Conservation (phyloP, 2,797 vertebrate species). For the Erethizon dorsatum region DNA sequence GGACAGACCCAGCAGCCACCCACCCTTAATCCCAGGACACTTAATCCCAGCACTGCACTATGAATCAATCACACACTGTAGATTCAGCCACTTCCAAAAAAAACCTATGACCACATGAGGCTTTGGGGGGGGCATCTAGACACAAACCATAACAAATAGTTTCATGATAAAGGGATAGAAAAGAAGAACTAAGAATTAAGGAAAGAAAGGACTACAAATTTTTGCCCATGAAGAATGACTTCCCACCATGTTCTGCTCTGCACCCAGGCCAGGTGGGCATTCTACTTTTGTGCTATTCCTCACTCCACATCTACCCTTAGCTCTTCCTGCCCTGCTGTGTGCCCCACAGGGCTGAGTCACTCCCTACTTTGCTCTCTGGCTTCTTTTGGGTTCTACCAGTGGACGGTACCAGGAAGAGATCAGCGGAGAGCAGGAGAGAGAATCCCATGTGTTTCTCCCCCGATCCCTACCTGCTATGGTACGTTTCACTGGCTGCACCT, state of each 20-base stretch:
- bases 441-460: neutral
- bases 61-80: neutral
- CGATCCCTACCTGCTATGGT: neutral
- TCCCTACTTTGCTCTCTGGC: neutral
- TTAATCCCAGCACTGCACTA: neutral
- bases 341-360: neutral
- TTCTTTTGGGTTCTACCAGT: neutral
- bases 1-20: neutral
- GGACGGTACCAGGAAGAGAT: neutral
- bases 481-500: neutral
- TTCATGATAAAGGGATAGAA: slow-evolving; percentile 18
- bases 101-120: neutral
- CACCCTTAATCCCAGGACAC: neutral
- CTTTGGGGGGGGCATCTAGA: neutral
- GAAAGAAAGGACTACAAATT: neutral
- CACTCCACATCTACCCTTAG: neutral
- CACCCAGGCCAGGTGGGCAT: neutral
- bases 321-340: neutral
- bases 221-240: neutral
- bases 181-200: neutral
- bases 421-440: neutral
- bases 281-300: neutral
- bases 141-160: neutral
- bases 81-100: neutral
- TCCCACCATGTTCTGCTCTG: neutral